These are phyloP conservation scores for Cantharis flavilabris DNA, from an alignment of 2,888 invertebrate genomes.

Conservation along the genomic window DNA sequence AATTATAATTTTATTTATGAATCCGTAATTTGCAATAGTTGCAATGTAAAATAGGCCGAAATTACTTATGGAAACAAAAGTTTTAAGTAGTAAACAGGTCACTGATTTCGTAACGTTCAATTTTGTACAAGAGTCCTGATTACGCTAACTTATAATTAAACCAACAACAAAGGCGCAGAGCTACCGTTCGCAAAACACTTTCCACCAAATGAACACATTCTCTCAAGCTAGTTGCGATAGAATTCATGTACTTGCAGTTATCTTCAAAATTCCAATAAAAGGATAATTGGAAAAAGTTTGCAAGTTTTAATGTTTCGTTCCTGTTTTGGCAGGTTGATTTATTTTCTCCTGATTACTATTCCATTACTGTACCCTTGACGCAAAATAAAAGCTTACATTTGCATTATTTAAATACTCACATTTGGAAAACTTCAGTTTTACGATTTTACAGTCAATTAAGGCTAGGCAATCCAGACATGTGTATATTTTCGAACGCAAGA, in stretches of 20 bases:
- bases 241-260: constrained; percentile 16
- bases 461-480: background rate
- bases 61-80: constrained; percentile 5
- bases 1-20: background rate
- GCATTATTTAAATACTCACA: background rate
- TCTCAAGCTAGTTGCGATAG: constrained; percentile 13
- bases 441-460: background rate
- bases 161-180: constrained; percentile 25
- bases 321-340: background rate
- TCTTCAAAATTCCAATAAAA: constrained; percentile 8
- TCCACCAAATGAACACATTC: constrained; percentile 26
- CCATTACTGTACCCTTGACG: background rate
- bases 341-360: background rate
- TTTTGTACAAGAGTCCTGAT: constrained; percentile 22
- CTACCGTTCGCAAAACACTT: constrained; percentile 30
- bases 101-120: constrained; percentile 25
- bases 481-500: background rate
- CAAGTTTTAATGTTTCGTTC: constrained; percentile 4
- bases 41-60: background rate
- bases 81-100: constrained; percentile 19
- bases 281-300: constrained; percentile 12
- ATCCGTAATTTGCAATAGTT: background rate
- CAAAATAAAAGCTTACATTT: background rate
- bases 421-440: background rate
- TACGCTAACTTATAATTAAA: constrained; percentile 29